phyloP scores from a whole-genome alignment of 2,888 invertebrate genomes.

The Apamea anceps region DNA sequence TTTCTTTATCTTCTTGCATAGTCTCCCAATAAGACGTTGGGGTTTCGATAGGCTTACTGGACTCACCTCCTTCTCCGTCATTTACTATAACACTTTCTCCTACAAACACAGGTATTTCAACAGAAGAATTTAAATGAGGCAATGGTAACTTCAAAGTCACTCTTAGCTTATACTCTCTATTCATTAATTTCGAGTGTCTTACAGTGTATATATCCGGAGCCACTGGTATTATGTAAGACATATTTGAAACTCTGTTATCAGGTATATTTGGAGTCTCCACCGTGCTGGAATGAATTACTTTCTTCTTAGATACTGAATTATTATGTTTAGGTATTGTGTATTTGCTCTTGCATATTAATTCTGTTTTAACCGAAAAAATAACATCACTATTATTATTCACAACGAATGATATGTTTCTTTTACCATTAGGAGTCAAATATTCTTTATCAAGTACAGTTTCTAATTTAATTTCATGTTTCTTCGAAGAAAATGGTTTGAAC shows the following conservation, averaged over 20 bases:
- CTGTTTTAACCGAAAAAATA: conserved; percentile 26
- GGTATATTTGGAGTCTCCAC: conserved; percentile 34
- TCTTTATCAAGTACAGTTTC: conserved; percentile 36
- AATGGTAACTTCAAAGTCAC: conserved; percentile 48
- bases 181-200: conserved; percentile 39
- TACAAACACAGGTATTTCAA: conserved; percentile 46
- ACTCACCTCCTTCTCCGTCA: background rate
- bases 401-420: conserved; percentile 15
- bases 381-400: conserved; percentile 31
- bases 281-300: conserved; percentile 12
- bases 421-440: conserved; percentile 18
- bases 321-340: conserved; percentile 1
- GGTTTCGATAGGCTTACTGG: background rate
- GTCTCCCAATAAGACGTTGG: conserved; percentile 23
- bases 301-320: background rate
- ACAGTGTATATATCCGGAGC: conserved; percentile 15
- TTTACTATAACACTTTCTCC: conserved; percentile 27
- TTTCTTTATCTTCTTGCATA: conserved; percentile 19
- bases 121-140: conserved; percentile 37
- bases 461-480: conserved; percentile 20
- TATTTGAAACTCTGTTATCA: conserved; percentile 12
- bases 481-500: conserved; percentile 19
- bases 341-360: conserved; percentile 14
- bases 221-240: conserved; percentile 19
- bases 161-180: conserved; percentile 43